Conservation (phyloP, 2,888 invertebrate species). For the Sarcophaga subvicina region DNA sequence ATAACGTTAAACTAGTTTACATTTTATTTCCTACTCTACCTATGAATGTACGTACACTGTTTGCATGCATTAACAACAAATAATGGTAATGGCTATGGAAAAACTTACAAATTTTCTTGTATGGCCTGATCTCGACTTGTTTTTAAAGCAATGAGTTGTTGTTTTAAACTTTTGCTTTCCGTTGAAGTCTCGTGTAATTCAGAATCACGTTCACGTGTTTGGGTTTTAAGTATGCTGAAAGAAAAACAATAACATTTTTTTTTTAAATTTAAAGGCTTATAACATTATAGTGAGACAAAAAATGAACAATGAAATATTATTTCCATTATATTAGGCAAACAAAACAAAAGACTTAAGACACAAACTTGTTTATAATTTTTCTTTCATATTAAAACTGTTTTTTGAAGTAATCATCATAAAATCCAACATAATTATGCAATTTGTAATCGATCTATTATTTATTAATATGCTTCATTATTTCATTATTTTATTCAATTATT, state of each 20-base stretch:
- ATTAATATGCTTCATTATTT: slow-evolving; percentile 20
- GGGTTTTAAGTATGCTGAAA: slow-evolving; percentile 75
- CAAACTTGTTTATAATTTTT: slow-evolving; percentile 45
- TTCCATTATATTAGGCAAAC: background rate
- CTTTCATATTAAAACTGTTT: background rate
- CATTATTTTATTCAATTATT: slow-evolving; percentile 28
- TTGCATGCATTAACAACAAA: background rate
- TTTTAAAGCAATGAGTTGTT: slow-evolving; percentile 79
- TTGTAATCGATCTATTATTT: slow-evolving; percentile 6
- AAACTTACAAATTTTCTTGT: slow-evolving; percentile 79
- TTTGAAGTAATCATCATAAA: background rate
- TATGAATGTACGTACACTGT: too few relatives aligned
- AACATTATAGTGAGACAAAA: slow-evolving; percentile 14
- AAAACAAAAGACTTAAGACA: slow-evolving; percentile 62
- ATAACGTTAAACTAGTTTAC: slow-evolving; percentile 47
- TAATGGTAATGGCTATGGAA: slow-evolving; percentile 20
- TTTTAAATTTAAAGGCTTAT: background rate
- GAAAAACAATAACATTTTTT: slow-evolving; percentile 3
- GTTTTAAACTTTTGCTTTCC: slow-evolving; percentile 79
- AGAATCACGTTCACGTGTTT: slow-evolving; percentile 77
- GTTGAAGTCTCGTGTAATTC: slow-evolving; percentile 78
- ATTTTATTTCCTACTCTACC: slow-evolving; percentile 38
- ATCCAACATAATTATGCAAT: slow-evolving; percentile 23
- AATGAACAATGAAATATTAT: background rate
- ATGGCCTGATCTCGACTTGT: slow-evolving; percentile 79